Base-by-base conservation (phyloP, 2,113 vertebrate species). In the Cyanoramphus novaezelandiae region DNA sequence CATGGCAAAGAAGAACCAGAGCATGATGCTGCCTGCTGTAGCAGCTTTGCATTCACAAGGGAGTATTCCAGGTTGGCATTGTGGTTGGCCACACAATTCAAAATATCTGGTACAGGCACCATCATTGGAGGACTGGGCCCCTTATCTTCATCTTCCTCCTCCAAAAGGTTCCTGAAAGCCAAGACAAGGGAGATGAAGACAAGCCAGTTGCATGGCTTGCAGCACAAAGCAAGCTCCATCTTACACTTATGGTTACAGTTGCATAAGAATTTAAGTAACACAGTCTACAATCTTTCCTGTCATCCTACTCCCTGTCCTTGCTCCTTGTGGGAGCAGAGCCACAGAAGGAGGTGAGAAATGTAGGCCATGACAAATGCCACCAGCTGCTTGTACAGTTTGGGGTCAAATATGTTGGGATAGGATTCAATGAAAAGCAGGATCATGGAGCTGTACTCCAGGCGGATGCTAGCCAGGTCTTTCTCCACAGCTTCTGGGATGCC, bases 341-440 rank as follows among this genome's bases (percentile, higher is more conserved):
- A 46, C 50, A 52, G 50, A 52, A 52, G 50, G 50, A 52, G 25
- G 14, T 52, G 50, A 52, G 50, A 52, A 52, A 52, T 27, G 95
- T 99, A 99, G 35, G 99, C 99, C 99, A 99, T 99, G 92, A 99
- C 98, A 57, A 99, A 98, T 14, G 99, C 99, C 93, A 99, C 99
- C 27, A 99, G 98, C 72, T 98, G 97, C 64, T 95, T 98, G 97
- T 99, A 99, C 77, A 99, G 96, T 75, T 96, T 37, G 3, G 98
- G 98, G 81, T 97, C 96, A 97, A 99, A 99, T 67, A 98, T 44
- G 6, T 98, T 94, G 0, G 98, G 97, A 50, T 99, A 99, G 16
- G 95, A 91, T 72, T 81, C 47, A 88, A 99, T 99, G 96, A 99
- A 99, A 16, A 99, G 99, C 72, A 99, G 93, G 46, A 99, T 98